phyloP scores from a whole-genome alignment of 1,140 invertebrate genomes.

The Leguminivora glycinivorella region DNA sequence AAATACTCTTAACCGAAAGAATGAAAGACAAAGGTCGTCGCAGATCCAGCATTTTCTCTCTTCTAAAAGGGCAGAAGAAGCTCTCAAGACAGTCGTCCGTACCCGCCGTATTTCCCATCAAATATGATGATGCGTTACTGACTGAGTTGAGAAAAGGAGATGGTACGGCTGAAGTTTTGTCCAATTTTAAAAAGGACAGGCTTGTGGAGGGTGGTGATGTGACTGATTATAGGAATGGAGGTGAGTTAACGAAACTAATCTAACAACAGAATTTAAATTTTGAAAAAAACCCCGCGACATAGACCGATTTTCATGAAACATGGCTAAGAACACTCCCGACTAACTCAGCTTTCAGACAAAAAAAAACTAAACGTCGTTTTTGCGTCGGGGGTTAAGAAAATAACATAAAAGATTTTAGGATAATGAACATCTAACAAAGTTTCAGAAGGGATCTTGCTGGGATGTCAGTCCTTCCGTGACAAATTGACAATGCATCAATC shows the following conservation, averaged over 20 bases:
- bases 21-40: slow-evolving; percentile 54
- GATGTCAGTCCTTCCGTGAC: too few species aligned
- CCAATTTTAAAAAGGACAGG: slow-evolving; percentile 44
- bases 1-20: slow-evolving; percentile 38
- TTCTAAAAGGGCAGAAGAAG: slow-evolving; percentile 62
- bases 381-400: too few species aligned
- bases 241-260: slow-evolving; percentile 38
- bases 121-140: slow-evolving; percentile 37
- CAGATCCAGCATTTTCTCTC: slow-evolving; percentile 62
- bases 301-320: too few species aligned
- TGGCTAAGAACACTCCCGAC: too few species aligned
- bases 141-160: neutral
- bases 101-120: slow-evolving; percentile 56
- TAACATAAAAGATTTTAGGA: too few species aligned
- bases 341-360: too few species aligned
- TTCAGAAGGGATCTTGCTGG: too few species aligned
- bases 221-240: slow-evolving; percentile 42
- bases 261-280: too few species aligned
- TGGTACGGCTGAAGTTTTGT: slow-evolving; percentile 42
- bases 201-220: slow-evolving; percentile 33
- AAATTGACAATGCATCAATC: too few species aligned
- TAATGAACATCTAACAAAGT: too few species aligned
- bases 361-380: too few species aligned
- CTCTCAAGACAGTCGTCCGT: slow-evolving; percentile 55
- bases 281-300: too few species aligned